Evolutionary conservation across 1,140 invertebrate species (phyloP).

Genomic region (Homalodisca vitripennis): DNA sequence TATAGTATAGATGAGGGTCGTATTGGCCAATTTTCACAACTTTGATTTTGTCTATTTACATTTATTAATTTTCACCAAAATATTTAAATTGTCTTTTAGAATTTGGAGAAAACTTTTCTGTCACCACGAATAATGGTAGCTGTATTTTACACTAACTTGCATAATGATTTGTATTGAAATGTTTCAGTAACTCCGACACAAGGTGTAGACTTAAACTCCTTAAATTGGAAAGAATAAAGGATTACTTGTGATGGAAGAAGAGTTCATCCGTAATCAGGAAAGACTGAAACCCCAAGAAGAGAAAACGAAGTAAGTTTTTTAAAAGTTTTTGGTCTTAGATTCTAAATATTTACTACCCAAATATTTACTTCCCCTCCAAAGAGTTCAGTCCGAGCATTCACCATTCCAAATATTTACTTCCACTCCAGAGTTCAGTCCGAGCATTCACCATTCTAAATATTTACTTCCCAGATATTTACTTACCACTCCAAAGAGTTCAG

Average conservation of each 20-base stretch:
- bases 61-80: too few relatives aligned
- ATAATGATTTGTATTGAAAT: too few relatives aligned
- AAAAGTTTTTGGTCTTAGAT: not conserved
- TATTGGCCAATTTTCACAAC: too few relatives aligned
- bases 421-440: not conserved
- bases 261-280: conserved; percentile 98
- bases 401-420: not conserved
- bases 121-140: too few relatives aligned
- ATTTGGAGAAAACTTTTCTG: too few relatives aligned
- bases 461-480: not conserved
- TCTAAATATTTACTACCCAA: not conserved
- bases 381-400: not conserved
- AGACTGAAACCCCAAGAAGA: conserved; percentile 98
- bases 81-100: too few relatives aligned
- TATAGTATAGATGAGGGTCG: too few relatives aligned
- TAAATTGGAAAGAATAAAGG: conserved; percentile 97
- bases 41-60: too few relatives aligned
- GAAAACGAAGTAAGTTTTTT: conserved; percentile 76
- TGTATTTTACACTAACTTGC: too few relatives aligned
- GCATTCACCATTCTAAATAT: not conserved
- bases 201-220: conserved; percentile 93
- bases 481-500: not conserved
- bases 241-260: conserved; percentile 99
- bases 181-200: conserved; percentile 91
- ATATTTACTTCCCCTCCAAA: not conserved